These are phyloP conservation scores for Nestor notabilis DNA, from an alignment of 2,113 vertebrate species.

Conservation along the genomic window DNA sequence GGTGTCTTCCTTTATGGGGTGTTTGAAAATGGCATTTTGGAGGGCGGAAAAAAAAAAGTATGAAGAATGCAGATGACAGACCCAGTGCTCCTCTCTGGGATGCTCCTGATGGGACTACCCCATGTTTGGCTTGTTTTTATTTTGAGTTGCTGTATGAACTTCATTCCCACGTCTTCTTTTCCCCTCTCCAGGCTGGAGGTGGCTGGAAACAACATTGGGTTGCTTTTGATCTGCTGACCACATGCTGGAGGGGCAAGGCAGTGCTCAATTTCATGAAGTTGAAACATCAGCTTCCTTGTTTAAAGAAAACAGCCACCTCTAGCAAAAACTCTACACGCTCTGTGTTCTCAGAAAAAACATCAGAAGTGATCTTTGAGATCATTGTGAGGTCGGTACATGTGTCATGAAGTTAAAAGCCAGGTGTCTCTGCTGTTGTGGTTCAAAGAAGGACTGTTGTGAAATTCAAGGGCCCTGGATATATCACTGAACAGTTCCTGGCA, in stretches of 20 bases:
- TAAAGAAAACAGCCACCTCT: neutral
- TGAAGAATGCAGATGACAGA: fast-evolving
- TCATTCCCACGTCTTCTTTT: neutral
- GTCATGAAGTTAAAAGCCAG: neutral
- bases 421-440: neutral
- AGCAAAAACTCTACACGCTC: neutral
- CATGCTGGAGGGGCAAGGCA: neutral
- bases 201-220: neutral
- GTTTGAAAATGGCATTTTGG: neutral
- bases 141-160: neutral
- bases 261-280: neutral
- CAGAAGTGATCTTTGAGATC: neutral
- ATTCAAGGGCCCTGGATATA: neutral
- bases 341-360: neutral
- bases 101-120: neutral
- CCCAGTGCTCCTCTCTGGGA: neutral
- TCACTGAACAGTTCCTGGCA: neutral
- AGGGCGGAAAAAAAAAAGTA: fast-evolving
- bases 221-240: neutral
- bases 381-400: fast-evolving
- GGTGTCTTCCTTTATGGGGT: neutral
- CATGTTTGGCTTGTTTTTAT: fast-evolving
- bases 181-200: neutral
- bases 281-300: neutral
- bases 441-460: neutral